Conservation (phyloP, 2,888 invertebrate genomes). For the Drosophila melanosoma region DNA sequence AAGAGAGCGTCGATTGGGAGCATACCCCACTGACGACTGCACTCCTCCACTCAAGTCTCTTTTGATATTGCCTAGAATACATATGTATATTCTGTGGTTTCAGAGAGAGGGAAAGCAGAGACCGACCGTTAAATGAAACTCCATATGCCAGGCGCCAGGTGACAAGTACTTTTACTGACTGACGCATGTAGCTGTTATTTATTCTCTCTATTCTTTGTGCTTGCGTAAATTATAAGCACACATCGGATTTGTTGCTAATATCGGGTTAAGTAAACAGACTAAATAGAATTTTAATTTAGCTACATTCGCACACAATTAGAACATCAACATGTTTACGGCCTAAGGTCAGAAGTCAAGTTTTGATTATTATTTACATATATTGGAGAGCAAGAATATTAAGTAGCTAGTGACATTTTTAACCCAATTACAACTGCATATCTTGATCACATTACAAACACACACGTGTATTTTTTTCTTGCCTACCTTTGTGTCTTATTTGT, state of each 20-base stretch:
- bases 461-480: conserved; percentile 23
- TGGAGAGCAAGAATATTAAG: conserved; percentile 2
- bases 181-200: conserved; percentile 24
- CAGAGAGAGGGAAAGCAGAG: conserved; percentile 3
- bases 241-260: conserved; percentile 5
- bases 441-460: conserved; percentile 24
- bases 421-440: conserved; percentile 39
- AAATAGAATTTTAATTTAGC: background rate
- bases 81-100: background rate
- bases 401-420: conserved; percentile 19
- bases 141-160: conserved; percentile 52
- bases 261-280: background rate
- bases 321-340: conserved; percentile 43
- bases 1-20: conserved; percentile 13
- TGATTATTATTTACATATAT: conserved; percentile 5
- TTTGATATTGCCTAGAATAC: conserved; percentile 26
- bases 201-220: conserved; percentile 31
- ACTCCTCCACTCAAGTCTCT: conserved; percentile 24
- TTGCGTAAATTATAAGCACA: conserved; percentile 30
- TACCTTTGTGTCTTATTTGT: conserved; percentile 36
- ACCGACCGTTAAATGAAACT: conserved; percentile 25
- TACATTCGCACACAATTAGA: conserved; percentile 11
- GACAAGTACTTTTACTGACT: conserved; percentile 31
- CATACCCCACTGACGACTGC: conserved; percentile 11
- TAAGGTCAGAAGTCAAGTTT: conserved; percentile 41